Conservation (phyloP, 1,140 invertebrate species). For the Lucilia sericata region DNA sequence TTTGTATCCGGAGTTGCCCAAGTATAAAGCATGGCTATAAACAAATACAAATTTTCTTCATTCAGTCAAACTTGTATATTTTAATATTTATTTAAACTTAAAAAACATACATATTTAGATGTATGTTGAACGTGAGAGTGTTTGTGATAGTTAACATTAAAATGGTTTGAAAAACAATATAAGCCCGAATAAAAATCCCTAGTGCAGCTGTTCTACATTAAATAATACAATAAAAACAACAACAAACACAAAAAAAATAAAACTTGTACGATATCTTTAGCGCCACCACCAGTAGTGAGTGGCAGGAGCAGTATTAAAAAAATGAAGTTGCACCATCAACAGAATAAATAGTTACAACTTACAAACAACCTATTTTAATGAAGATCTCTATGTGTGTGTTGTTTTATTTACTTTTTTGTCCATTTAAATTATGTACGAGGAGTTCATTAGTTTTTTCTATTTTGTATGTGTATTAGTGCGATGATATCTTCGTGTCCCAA, state of each 20-base stretch:
- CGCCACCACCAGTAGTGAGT: not conserved
- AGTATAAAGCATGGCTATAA: constrained; percentile 46
- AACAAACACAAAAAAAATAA: too few relatives aligned
- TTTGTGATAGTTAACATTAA: too few relatives aligned
- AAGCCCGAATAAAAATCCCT: not conserved
- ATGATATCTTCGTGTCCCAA: constrained; percentile 54
- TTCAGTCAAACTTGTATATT: too few relatives aligned
- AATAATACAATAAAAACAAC: not conserved
- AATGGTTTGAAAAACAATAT: not conserved
- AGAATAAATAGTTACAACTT: not conserved
- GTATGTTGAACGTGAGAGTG: too few relatives aligned
- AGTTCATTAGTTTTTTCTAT: constrained; percentile 8
- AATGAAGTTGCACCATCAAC: not conserved
- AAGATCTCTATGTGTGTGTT: not conserved
- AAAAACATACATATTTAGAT: too few relatives aligned
- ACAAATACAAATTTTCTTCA: not conserved
- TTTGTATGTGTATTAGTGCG: constrained; percentile 4
- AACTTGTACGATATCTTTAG: not conserved
- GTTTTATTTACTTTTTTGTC: not conserved
- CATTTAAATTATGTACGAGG: not conserved
- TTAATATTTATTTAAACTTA: too few relatives aligned
- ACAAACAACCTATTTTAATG: constrained; percentile 1
- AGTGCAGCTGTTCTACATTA: not conserved
- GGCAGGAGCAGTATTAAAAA: not conserved
- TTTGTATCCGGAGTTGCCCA: constrained; percentile 45